Evolutionary conservation across 1,140 invertebrate species (phyloP).

Genomic region (Pentalonia nigronervosa): DNA sequence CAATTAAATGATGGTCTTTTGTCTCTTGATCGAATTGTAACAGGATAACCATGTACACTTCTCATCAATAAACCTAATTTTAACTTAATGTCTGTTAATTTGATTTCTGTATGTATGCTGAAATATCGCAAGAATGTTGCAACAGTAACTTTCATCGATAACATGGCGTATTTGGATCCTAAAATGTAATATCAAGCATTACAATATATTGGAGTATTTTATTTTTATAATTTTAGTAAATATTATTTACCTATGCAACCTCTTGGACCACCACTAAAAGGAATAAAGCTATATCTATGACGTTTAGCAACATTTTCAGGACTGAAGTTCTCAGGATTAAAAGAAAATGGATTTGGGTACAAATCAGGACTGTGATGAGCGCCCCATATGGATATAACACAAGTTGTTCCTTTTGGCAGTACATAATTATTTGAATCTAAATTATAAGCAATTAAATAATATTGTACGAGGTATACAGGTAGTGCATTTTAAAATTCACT

Average conservation of each 20-base stretch:
- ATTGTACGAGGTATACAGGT: background rate
- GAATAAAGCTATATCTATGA: slow-evolving; percentile 64
- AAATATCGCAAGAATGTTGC: slow-evolving; percentile 60
- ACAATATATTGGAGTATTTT: no score
- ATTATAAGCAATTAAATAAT: slow-evolving; percentile 36
- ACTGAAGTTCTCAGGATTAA: slow-evolving; percentile 69
- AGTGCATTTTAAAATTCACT: background rate
- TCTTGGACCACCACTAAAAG: slow-evolving; percentile 67
- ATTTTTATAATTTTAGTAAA: no score
- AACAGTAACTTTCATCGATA: slow-evolving; percentile 60
- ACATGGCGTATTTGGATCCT: slow-evolving; percentile 61
- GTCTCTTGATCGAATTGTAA: slow-evolving; percentile 56
- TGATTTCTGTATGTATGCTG: slow-evolving; percentile 59
- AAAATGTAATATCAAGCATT: background rate
- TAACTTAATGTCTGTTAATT: slow-evolving; percentile 60
- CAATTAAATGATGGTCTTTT: slow-evolving; percentile 55
- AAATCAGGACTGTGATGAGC: slow-evolving; percentile 66
- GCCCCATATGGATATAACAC: slow-evolving; percentile 72
- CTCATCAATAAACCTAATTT: slow-evolving; percentile 60
- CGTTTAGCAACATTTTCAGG: slow-evolving; percentile 65
- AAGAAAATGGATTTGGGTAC: slow-evolving; percentile 68
- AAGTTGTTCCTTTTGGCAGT: slow-evolving; percentile 72
- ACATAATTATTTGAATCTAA: slow-evolving; percentile 32
- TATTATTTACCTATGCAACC: slow-evolving; percentile 66
- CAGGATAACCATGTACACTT: slow-evolving; percentile 59